Evolutionary conservation across 1,140 invertebrate species (phyloP).

Genomic region (Phortica variegata): DNA sequence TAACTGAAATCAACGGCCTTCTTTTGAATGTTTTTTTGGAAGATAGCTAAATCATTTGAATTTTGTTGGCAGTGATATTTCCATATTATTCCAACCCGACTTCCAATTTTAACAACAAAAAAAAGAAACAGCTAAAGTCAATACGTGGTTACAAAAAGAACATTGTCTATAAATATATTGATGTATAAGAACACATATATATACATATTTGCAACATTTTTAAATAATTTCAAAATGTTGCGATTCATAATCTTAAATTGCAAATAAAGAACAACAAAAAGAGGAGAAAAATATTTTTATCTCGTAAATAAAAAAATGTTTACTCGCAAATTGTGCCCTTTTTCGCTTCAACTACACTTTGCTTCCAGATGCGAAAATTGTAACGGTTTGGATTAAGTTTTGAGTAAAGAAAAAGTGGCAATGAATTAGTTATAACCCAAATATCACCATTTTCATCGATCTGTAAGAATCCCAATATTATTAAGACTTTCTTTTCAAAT

Average conservation of each 20-base stretch:
- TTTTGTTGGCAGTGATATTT: slow-evolving; percentile 79
- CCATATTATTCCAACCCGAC: slow-evolving; percentile 83
- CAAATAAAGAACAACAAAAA: too few relatives aligned
- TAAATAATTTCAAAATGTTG: slow-evolving; percentile 44
- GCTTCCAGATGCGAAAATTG: slow-evolving; percentile 63
- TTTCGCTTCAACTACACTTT: slow-evolving; percentile 29
- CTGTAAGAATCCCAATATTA: too few relatives aligned
- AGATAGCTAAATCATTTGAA: slow-evolving; percentile 73
- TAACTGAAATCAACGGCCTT: slow-evolving; percentile 83
- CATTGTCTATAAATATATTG: too few relatives aligned
- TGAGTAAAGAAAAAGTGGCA: slow-evolving; percentile 64
- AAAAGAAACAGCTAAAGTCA: slow-evolving; percentile 77
- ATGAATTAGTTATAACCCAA: slow-evolving; percentile 64
- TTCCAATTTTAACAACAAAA: slow-evolving; percentile 71
- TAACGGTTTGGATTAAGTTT: slow-evolving; percentile 60
- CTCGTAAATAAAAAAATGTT: too few relatives aligned
- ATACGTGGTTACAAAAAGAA: slow-evolving; percentile 78
- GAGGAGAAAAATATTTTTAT: too few relatives aligned
- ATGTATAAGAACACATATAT: too few relatives aligned
- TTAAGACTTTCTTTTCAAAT: too few relatives aligned
- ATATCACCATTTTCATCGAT: slow-evolving; percentile 61
- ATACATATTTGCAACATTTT: slow-evolving; percentile 52
- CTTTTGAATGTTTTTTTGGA: slow-evolving; percentile 78
- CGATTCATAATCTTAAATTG: too few relatives aligned
- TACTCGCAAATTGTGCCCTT: slow-evolving; percentile 40